A percentile compares a stretch with the other conserved stretches of the same genome.
Evolutionary conservation across 2,888 invertebrate species (phyloP).

Genomic region (Dasypolia templi): DNA sequence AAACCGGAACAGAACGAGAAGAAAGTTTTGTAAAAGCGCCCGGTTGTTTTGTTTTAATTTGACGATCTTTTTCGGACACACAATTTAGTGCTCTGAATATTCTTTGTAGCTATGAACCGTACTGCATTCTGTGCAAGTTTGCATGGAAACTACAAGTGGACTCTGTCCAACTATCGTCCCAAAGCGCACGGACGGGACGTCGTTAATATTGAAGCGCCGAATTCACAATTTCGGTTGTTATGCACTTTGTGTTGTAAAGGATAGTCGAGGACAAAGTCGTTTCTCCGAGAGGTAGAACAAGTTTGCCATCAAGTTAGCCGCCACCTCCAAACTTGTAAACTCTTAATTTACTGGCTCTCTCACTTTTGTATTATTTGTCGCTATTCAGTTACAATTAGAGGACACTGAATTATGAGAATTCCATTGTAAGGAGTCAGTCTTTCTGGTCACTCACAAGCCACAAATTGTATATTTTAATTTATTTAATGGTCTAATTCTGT

Average conservation of each 20-base stretch:
- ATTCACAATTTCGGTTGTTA: constrained; percentile 56
- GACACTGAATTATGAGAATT: constrained; percentile 60
- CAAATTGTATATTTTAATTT: constrained; percentile 57
- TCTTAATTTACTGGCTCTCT: constrained; percentile 44
- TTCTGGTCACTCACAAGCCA: constrained; percentile 48
- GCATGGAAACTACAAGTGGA: constrained; percentile 38
- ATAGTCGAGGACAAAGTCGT: constrained; percentile 46
- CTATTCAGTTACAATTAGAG: constrained; percentile 54
- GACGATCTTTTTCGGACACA: constrained; percentile 21
- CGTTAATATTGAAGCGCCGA: constrained; percentile 52
- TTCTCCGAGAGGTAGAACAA: constrained; percentile 33
- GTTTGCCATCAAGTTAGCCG: constrained; percentile 49
- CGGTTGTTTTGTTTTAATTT: constrained; percentile 26
- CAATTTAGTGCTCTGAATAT: constrained; percentile 23
- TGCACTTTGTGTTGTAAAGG: constrained; percentile 50
- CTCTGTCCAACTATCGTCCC: constrained; percentile 43
- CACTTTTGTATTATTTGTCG: constrained; percentile 52
- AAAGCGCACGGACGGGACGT: constrained; percentile 38
- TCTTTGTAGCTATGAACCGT: constrained; percentile 46
- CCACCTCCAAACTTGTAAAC: constrained; percentile 39
- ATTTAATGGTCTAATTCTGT: constrained; percentile 63
- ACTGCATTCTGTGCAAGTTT: constrained; percentile 29
- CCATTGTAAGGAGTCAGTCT: constrained; percentile 32
- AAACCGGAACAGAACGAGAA: constrained; percentile 28
- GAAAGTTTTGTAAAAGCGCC: constrained; percentile 27